phyloP scores from a whole-genome alignment of 2,113 vertebrate species.

The Oreochromis spilurus region DNA sequence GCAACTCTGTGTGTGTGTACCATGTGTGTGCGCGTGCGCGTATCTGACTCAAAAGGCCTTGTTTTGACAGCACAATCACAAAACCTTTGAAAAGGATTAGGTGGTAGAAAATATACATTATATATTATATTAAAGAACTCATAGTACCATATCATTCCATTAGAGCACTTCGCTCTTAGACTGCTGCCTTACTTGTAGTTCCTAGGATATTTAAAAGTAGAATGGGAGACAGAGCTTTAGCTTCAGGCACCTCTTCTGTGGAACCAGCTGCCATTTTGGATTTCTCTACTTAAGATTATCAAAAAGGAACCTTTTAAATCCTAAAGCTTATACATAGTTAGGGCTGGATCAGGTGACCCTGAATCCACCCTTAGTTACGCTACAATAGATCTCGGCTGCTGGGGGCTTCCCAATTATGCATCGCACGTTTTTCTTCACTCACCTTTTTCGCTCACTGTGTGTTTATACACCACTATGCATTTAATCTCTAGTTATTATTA shows the following conservation, averaged over 20 bases:
- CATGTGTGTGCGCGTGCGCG: fast-evolving
- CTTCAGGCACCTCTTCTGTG: background rate
- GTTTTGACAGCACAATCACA: background rate
- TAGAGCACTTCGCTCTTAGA: background rate
- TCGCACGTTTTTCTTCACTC: background rate
- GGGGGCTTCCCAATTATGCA: background rate
- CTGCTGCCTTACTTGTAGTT: background rate
- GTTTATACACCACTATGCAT: background rate
- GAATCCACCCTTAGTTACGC: background rate
- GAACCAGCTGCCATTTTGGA: background rate
- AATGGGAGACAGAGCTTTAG: background rate
- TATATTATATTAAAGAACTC: background rate
- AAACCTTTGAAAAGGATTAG: background rate
- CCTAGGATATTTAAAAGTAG: background rate
- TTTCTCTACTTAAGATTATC: background rate
- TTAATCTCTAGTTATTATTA: background rate
- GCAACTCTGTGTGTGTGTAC: background rate
- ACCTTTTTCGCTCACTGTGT: background rate
- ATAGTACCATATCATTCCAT: background rate
- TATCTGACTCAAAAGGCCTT: background rate
- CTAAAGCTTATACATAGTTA: background rate
- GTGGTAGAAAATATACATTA: background rate
- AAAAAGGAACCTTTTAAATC: background rate
- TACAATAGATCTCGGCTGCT: background rate
- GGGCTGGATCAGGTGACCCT: background rate